Evolutionary conservation across 2,113 vertebrate species (phyloP).

Genomic region (Tapirus terrestris): DNA sequence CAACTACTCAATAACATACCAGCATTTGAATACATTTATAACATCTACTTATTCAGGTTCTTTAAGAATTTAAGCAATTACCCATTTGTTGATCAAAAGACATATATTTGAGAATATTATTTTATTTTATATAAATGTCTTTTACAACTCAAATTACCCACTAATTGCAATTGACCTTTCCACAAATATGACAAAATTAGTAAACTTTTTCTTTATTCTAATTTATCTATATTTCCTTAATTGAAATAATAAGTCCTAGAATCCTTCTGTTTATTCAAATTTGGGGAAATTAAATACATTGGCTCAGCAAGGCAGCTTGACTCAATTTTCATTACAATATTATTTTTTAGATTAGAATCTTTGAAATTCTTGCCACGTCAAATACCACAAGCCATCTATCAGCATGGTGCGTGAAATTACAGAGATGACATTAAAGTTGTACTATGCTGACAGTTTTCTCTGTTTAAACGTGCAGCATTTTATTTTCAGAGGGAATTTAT

Average conservation of each 20-base stretch:
- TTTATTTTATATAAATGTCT: not conserved
- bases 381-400: conserved; percentile 43
- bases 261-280: not conserved
- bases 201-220: not conserved
- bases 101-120: not conserved
- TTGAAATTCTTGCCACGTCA: conserved; percentile 23
- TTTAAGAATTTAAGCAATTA: not conserved
- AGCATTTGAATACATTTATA: not conserved
- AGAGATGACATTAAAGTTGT: conserved; percentile 39
- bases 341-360: conserved; percentile 19
- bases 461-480: conserved; percentile 55
- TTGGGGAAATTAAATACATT: not conserved
- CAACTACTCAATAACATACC: not conserved
- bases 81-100: not conserved
- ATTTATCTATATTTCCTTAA: not conserved
- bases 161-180: not conserved
- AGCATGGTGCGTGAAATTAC: conserved; percentile 22
- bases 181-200: not conserved
- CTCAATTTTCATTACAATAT: not conserved
- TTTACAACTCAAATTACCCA: not conserved
- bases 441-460: conserved; percentile 41
- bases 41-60: not conserved
- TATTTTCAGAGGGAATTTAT: conserved; percentile 66
- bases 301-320: not conserved
- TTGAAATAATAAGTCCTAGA: not conserved